Conservation (phyloP, 2,113 vertebrate genomes). For the Chaetura pelagica region DNA sequence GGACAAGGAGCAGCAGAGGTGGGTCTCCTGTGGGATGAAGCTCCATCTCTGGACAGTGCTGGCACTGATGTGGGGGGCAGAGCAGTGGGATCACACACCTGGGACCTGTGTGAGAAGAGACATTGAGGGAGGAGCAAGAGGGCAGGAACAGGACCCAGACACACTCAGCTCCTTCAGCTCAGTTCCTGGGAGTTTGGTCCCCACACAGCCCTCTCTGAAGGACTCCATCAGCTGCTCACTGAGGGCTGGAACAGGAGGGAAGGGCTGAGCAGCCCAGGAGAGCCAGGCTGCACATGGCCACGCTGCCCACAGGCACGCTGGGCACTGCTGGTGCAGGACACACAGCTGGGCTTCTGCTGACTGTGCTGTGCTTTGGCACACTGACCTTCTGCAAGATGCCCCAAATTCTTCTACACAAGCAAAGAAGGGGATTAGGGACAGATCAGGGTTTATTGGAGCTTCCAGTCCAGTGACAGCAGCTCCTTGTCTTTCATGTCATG, state of each 20-base stretch:
- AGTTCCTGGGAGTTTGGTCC: neutral
- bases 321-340: neutral
- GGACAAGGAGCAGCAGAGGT: neutral
- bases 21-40: neutral
- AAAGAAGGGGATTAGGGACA: neutral
- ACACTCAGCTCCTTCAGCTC: neutral
- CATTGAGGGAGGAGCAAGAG: neutral
- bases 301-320: neutral
- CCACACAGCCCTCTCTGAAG: neutral
- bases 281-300: neutral
- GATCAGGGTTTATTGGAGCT: neutral
- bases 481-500: neutral
- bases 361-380: neutral
- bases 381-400: neutral
- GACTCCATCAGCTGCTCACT: neutral
- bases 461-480: neutral
- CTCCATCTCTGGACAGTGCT: neutral
- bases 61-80: neutral
- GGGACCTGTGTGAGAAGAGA: neutral
- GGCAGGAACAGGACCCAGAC: too few relatives aligned
- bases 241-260: neutral
- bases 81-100: neutral
- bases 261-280: accelerated
- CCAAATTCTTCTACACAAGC: accelerated
- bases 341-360: neutral